These are phyloP conservation scores for Heliornis fulica DNA, from an alignment of 2,113 vertebrate species.

Conservation along the genomic window DNA sequence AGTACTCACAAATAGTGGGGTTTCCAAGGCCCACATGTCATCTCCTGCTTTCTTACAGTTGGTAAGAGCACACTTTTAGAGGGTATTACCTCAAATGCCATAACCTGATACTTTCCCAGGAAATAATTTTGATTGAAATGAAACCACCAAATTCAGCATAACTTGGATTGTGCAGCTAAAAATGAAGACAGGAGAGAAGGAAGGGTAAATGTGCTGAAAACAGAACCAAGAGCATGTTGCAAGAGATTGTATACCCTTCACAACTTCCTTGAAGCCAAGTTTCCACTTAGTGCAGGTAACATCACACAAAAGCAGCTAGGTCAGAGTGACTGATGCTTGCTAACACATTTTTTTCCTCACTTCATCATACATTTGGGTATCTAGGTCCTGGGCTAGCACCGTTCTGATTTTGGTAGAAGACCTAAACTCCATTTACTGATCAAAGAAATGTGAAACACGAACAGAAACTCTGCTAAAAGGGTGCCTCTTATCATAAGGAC, in stretches of 20 bases:
- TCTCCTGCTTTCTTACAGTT: neutral
- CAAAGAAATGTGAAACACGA: neutral
- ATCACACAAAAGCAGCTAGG: neutral
- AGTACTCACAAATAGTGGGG: neutral
- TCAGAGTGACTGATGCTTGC: accelerated
- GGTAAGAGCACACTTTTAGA: neutral
- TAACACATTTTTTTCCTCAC: neutral
- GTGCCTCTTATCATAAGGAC: neutral
- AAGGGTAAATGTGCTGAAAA: neutral
- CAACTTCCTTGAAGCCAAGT: neutral
- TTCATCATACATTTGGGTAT: neutral
- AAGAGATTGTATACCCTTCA: neutral
- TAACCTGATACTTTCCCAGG: neutral
- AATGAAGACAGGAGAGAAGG: neutral
- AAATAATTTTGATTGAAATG: neutral
- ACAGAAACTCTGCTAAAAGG: neutral
- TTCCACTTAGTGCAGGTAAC: neutral
- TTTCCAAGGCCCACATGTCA: neutral
- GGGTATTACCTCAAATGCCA: neutral
- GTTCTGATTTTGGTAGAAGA: neutral
- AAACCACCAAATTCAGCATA: neutral
- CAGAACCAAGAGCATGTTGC: neutral
- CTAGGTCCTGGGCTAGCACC: neutral
- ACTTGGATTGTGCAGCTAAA: neutral
- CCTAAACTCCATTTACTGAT: neutral